phyloP scores from a whole-genome alignment of 53 echinoderm and acorn worm genomes.

The Temnopleurus reevesii region DNA sequence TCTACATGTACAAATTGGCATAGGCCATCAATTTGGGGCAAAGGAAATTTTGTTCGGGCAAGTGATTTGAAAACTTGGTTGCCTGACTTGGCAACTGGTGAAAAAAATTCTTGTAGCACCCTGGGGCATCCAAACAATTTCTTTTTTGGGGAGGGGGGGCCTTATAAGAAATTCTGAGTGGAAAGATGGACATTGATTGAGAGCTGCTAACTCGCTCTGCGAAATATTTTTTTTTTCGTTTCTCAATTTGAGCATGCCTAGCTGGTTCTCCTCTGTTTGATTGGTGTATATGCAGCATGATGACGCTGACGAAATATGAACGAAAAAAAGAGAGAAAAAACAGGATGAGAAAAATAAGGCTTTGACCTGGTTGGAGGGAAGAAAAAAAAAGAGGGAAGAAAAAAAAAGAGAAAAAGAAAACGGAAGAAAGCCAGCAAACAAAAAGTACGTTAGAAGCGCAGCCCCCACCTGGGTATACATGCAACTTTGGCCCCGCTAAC shows the following conservation, averaged over 20 bases:
- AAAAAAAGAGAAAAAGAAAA: not conserved
- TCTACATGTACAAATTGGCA: no score
- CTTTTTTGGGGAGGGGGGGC: no score
- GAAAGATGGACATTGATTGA: no score
- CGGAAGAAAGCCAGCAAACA: slow-evolving; percentile 45
- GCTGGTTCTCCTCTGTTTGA: slow-evolving; percentile 18
- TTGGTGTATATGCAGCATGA: slow-evolving; percentile 7
- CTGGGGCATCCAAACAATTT: no score
- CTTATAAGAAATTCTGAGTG: no score
- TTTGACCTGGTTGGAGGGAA: slow-evolving; percentile 43
- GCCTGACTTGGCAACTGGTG: no score
- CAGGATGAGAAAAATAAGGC: not conserved
- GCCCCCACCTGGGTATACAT: slow-evolving; percentile 59
- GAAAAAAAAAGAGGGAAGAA: not conserved
- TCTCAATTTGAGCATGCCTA: slow-evolving; percentile 18
- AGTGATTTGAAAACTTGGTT: no score
- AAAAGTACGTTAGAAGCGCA: slow-evolving; percentile 35
- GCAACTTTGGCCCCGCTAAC: slow-evolving; percentile 53
- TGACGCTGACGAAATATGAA: not conserved
- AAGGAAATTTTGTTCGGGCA: no score
- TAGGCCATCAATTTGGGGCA: no score
- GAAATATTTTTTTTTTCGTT: no score
- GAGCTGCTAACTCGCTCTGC: no score
- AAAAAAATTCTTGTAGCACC: no score
- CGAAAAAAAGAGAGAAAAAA: not conserved